A percentile compares a stretch with the other conserved stretches of the same genome.
Conservation (phyloP, 2,797 vertebrate species). For the Coregonus sp. region DNA sequence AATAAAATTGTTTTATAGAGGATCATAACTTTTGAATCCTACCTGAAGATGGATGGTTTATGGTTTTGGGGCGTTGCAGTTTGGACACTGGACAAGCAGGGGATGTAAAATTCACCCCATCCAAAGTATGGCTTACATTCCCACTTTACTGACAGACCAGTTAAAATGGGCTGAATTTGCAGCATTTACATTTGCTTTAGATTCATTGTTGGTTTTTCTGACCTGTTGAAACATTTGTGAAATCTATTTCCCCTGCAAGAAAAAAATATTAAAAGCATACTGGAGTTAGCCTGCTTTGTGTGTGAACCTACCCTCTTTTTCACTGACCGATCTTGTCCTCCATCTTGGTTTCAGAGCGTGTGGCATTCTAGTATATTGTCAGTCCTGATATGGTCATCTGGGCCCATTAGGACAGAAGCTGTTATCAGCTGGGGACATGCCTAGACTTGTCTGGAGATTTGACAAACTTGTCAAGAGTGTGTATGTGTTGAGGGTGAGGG, state of each 20-base stretch:
- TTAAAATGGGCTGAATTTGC: not conserved
- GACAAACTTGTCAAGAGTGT: constrained; percentile 46
- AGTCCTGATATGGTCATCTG: constrained; percentile 30
- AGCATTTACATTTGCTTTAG: not conserved
- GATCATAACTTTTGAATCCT: constrained; percentile 27
- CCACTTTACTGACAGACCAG: not conserved
- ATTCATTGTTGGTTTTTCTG: not conserved
- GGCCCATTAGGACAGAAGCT: constrained; percentile 18
- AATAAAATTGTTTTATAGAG: constrained; percentile 37
- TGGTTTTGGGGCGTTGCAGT: not conserved
- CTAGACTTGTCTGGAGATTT: constrained; percentile 63
- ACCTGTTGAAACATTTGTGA: not conserved
- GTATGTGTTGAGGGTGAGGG: constrained; percentile 11
- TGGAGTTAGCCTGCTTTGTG: not conserved
- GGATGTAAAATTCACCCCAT: constrained; percentile 18
- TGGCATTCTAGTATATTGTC: constrained; percentile 9
- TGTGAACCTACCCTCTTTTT: not conserved
- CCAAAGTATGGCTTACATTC: not conserved
- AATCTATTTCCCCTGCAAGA: not conserved
- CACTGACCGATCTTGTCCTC: not conserved
- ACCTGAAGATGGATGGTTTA: constrained; percentile 20
- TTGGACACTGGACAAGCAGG: constrained; percentile 19
- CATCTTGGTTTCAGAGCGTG: not conserved
- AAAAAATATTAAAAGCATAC: not conserved
- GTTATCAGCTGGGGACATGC: constrained; percentile 64